A percentile compares a stretch with the other conserved stretches of the same genome.
Conservation (phyloP, 2,888 invertebrate species). For the Oeneis ivallda region DNA sequence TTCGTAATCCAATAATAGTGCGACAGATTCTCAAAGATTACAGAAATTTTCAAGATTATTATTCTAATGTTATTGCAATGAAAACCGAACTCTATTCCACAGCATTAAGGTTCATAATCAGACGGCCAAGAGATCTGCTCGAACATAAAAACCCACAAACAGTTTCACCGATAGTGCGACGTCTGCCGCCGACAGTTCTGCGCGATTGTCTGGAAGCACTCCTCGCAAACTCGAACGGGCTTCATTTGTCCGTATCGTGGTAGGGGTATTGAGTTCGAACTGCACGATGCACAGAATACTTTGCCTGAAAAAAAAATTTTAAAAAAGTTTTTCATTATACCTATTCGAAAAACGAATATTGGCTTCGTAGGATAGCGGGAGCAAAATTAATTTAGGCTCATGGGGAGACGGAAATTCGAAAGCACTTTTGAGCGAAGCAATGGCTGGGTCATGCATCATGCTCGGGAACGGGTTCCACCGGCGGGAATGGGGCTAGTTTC, state of each 20-base stretch:
- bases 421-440: no score
- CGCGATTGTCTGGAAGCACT: conserved; percentile 84
- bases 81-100: neutral
- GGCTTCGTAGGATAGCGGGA: no score
- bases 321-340: no score
- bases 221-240: conserved; percentile 96
- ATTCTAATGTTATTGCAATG: neutral
- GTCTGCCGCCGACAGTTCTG: conserved; percentile 49
- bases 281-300: conserved; percentile 97
- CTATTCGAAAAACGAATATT: no score
- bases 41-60: no score
- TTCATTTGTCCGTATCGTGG: conserved; percentile 96
- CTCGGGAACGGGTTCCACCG: no score
- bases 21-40: no score
- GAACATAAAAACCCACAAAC: neutral
- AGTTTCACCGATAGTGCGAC: conserved; percentile 51
- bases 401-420: no score
- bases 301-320: conserved; percentile 67
- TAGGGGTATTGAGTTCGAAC: conserved; percentile 94
- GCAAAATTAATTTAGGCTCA: no score
- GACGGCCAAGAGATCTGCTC: neutral
- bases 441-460: no score
- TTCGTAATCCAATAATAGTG: neutral
- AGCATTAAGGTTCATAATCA: conserved; percentile 2
- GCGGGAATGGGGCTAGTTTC: no score